Evolutionary conservation across 2,888 invertebrate genomes (phyloP).

Genomic region (Galerucella pusilla): DNA sequence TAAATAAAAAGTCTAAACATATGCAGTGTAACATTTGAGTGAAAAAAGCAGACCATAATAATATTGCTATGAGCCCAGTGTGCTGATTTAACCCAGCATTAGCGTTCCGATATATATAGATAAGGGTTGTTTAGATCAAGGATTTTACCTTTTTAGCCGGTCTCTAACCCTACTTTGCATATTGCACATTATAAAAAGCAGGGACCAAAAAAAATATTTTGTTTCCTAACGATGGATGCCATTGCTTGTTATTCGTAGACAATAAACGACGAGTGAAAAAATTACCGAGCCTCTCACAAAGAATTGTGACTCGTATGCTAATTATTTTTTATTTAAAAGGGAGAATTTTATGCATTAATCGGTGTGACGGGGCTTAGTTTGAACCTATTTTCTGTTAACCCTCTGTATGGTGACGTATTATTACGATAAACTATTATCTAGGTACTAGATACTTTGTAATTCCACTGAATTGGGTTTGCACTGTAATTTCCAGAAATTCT

Average conservation of each 20-base stretch:
- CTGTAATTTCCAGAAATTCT: too few relatives aligned
- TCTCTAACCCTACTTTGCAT: slow-evolving; percentile 31
- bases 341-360: slow-evolving; percentile 14
- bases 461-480: too few relatives aligned
- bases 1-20: too few relatives aligned
- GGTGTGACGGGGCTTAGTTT: background rate
- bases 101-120: slow-evolving; percentile 29
- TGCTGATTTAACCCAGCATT: slow-evolving; percentile 19
- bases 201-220: slow-evolving; percentile 25
- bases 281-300: slow-evolving; percentile 20
- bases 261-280: slow-evolving; percentile 25
- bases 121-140: slow-evolving; percentile 16
- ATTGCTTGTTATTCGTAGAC: slow-evolving; percentile 24
- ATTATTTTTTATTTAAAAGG: slow-evolving; percentile 18
- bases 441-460: background rate
- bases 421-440: background rate
- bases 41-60: too few relatives aligned
- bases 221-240: slow-evolving; percentile 30
- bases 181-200: slow-evolving; percentile 33
- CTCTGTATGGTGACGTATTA: background rate
- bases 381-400: slow-evolving; percentile 2
- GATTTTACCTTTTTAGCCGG: slow-evolving; percentile 22
- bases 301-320: slow-evolving; percentile 24
- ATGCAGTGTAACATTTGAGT: too few relatives aligned
- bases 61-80: too few relatives aligned